These are phyloP conservation scores for Hestina assimilis DNA, from an alignment of 1,140 invertebrate species.

Conservation along the genomic window DNA sequence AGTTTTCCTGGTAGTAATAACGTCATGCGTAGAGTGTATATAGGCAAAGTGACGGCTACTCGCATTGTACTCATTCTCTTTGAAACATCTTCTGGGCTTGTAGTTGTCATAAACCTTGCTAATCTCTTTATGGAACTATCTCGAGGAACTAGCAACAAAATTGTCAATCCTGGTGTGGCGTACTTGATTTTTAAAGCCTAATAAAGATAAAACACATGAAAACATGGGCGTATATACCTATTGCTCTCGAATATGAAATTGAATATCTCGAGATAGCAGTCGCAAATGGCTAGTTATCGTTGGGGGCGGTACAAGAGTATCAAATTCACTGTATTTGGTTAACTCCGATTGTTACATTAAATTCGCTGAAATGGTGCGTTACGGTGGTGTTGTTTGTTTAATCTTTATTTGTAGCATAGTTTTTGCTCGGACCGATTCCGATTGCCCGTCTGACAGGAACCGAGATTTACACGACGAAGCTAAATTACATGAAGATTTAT, in stretches of 20 bases:
- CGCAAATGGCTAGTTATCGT: constrained; percentile 15
- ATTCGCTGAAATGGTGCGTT: constrained; percentile 25
- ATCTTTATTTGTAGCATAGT: neutral
- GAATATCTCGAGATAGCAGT: neutral
- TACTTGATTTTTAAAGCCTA: constrained; percentile 65
- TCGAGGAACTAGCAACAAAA: constrained; percentile 49
- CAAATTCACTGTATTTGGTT: constrained; percentile 27
- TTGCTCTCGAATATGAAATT: neutral
- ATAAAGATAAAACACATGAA: neutral
- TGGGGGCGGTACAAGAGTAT: constrained; percentile 35
- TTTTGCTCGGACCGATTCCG: constrained; percentile 18
- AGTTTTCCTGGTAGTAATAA: constrained; percentile 60
- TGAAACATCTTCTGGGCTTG: constrained; percentile 29
- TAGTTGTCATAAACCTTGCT: constrained; percentile 24
- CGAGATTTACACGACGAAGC: constrained; percentile 45
- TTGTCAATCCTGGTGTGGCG: constrained; percentile 44
- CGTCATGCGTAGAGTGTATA: constrained; percentile 67
- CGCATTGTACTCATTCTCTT: constrained; percentile 39
- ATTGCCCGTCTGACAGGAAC: constrained; percentile 33
- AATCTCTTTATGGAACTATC: constrained; percentile 35
- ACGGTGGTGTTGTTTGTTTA: constrained; percentile 10
- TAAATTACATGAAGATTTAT: constrained; percentile 51
- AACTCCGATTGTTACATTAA: constrained; percentile 5
- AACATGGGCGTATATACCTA: neutral
- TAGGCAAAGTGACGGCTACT: constrained; percentile 48